These are phyloP conservation scores for Chelonus formosanus DNA, from an alignment of 2,888 invertebrate genomes.

Conservation along the genomic window DNA sequence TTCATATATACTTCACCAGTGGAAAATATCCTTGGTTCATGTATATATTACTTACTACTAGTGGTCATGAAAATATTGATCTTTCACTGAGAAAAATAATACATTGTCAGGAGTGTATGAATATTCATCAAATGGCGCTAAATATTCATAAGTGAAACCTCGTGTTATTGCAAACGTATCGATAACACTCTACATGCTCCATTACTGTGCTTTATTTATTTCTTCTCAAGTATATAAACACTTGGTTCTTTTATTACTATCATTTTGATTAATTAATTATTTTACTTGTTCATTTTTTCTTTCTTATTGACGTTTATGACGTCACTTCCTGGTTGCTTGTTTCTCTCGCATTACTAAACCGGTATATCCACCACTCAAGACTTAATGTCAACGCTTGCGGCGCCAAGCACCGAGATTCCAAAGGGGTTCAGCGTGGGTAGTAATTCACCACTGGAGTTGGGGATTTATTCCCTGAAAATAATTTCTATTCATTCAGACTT, in stretches of 20 bases:
- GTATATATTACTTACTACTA: constrained; percentile 21
- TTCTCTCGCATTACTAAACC: constrained; percentile 12
- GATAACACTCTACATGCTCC: constrained; percentile 25
- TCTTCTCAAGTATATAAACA: not conserved
- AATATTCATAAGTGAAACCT: constrained; percentile 61
- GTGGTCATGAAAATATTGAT: constrained; percentile 52
- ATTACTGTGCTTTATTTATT: constrained; percentile 31
- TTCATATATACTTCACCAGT: constrained; percentile 9
- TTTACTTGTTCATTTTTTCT: too few species aligned
- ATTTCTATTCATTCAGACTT: not conserved
- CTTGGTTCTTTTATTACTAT: too few species aligned
- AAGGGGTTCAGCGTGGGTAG: constrained; percentile 41
- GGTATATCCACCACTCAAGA: constrained; percentile 34
- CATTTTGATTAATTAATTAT: too few species aligned
- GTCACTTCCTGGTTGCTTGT: not conserved
- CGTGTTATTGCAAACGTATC: constrained; percentile 50
- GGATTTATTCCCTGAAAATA: constrained; percentile 40
- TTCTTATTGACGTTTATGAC: not conserved
- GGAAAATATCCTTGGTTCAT: constrained; percentile 17
- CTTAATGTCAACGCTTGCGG: constrained; percentile 22
- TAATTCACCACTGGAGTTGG: constrained; percentile 44
- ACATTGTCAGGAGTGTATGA: constrained; percentile 58
- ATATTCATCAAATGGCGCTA: constrained; percentile 55
- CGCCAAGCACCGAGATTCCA: constrained; percentile 22
- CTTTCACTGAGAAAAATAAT: constrained; percentile 59